These are phyloP conservation scores for Heliconius aoede DNA, from an alignment of 2,888 invertebrate species.

Conservation along the genomic window DNA sequence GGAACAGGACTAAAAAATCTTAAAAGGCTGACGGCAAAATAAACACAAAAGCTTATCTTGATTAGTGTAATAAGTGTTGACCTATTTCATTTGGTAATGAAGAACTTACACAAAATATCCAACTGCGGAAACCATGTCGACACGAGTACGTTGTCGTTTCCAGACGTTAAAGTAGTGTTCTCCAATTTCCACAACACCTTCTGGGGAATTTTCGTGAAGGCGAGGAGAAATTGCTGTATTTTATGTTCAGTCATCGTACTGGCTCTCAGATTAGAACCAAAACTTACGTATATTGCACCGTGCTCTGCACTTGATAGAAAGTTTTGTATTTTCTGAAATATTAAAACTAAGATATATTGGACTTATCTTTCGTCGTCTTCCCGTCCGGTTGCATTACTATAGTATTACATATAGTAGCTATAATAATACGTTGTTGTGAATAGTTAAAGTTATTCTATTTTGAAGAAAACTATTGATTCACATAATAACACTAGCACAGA, in stretches of 20 bases:
- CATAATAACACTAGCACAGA: no score
- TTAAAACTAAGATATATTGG: neutral
- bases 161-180: conserved; percentile 79
- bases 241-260: conserved; percentile 85
- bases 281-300: conserved; percentile 88
- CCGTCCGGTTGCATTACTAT: neutral
- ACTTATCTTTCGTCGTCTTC: neutral
- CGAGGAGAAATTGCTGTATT: conserved; percentile 82
- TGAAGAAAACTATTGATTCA: no score
- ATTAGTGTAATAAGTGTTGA: neutral
- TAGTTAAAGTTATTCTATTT: no score
- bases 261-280: conserved; percentile 88
- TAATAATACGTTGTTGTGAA: no score
- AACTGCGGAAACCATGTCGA: conserved; percentile 87
- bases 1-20: no score
- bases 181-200: conserved; percentile 91
- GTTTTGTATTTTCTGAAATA: conserved; percentile 17
- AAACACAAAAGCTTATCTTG: no score
- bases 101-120: conserved; percentile 86
- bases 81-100: neutral
- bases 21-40: no score
- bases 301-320: conserved; percentile 85
- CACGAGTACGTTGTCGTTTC: conserved; percentile 84
- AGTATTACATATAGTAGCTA: no score
- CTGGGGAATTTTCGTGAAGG: conserved; percentile 85